Evolutionary conservation across 2,888 invertebrate genomes (phyloP), one percentile per base, ranked within the genome.

Genomic region (Uloborus plumipes): DNA sequence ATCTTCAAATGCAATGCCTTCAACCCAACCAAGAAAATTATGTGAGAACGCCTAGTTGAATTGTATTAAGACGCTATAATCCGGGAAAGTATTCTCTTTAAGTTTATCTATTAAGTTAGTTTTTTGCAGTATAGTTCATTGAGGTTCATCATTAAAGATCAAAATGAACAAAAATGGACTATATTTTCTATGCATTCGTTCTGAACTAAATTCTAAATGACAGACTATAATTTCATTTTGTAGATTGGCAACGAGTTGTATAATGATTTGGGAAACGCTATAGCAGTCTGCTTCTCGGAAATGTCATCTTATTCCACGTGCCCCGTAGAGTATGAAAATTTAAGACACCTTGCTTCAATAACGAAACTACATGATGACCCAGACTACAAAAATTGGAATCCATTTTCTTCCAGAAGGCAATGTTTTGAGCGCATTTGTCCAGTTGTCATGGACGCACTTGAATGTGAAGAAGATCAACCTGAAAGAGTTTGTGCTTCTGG

Each of bases 211-310:
- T 53, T 14, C 55, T 11, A 14, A 20, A 18, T 55, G 11, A 18
- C 55, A 14, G 14, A 55, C 11, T 11, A 55, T 55, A 0, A 39
- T 39, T 55, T 55, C 31, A 9, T 26, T 18, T 75, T 67, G 9
- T 31, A 75, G 75, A 50, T 75, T 14, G 67, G 67, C 18, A 75
- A 75, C 49, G 75, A 75, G 14, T 26, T 75, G 16, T 67, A 61
- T 6, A 61, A 75, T 9, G 75, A 75, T 51, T 16, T 75, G 18
- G 75, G 67, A 49, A 49, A 75, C 16, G 75, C 75, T 15, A 61
- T 75, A 15, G 75, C 75, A 39, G n/a, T 67, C 15, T 75, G 75
- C 39, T 75, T 75, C 26, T 75, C 75, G 0, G 75, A 75, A 66
- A 31, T 77, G 22, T 62, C 69, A 2, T 9, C 69, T 22, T 77